Evolutionary conservation across 2,797 vertebrate species (phyloP), one percentile per base, ranked within the genome.

Genomic region (Chrysocyon brachyurus): DNA sequence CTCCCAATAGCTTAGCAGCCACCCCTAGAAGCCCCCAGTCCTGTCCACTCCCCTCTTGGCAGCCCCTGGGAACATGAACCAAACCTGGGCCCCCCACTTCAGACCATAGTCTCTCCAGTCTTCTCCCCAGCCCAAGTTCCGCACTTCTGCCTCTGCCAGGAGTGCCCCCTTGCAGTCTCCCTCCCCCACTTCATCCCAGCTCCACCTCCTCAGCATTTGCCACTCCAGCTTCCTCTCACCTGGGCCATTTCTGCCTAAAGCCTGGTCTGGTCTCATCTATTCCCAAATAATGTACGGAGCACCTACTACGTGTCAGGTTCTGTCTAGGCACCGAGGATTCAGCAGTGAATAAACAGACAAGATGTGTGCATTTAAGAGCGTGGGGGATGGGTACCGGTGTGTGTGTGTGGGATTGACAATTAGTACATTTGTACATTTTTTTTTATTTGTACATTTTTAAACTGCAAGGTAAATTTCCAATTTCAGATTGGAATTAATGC

Each of bases 381-480:
- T 6, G 79, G 79, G 4, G 96, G 57, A 40, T 12, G 36, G 70
- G 56, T 28, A n/a, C 40, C 11, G 12, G 21, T 10, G 75, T 9
- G 24, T 22, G 68, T 2, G 40, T 1, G 87, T 66, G 82, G 87
- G n/a, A 40, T 21, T 28, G 83, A 57, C 56, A 78, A 66, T 12
- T 31, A 79, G 21, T 16, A 90, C 24, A 7, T 21, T 49, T 2
- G 91, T 64, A 52, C 94, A 59, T 8, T 95, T 95, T 72, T 96
- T 36, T 36, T 36, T 36, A 7, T 21, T 49, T 2, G 91, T 64
- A 52, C 94, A 63, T 8, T 95, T 95, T 72, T 96, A 95, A 68
- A 97, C 70, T 15, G 17, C 96, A 81, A 97, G 97, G 22, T 95
- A 61, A 36, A 77, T 49, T 57, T 79, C 70, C 70, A 79, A 33